Percentiles rank a stretch among this genome's conserved stretches.
These are phyloP conservation scores for Geococcyx californianus DNA, from an alignment of 2,113 vertebrate species.

Conservation along the genomic window DNA sequence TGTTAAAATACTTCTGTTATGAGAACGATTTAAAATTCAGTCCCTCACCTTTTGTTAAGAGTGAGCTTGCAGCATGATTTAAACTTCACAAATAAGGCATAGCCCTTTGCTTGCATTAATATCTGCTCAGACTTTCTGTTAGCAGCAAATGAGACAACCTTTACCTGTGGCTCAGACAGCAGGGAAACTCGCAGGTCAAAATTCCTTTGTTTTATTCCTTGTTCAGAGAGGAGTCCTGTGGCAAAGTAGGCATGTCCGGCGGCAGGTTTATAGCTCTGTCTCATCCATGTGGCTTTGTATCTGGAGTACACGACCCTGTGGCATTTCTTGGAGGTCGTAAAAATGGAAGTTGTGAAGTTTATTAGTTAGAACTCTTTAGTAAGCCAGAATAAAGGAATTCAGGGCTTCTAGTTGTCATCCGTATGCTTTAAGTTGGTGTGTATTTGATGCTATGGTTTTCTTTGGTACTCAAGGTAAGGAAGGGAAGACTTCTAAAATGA, in stretches of 20 bases:
- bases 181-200: fast-evolving
- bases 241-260: background rate
- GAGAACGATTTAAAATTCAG: background rate
- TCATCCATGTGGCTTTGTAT: background rate
- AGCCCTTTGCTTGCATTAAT: background rate
- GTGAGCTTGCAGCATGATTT: background rate
- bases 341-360: background rate
- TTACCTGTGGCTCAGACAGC: background rate
- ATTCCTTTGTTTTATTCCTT: background rate
- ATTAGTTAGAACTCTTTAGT: background rate
- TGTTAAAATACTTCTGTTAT: background rate
- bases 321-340: background rate
- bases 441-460: background rate
- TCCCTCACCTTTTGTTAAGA: background rate
- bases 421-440: background rate
- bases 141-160: background rate
- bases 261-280: background rate
- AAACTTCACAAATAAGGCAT: background rate
- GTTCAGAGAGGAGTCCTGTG: background rate
- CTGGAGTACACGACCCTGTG: background rate
- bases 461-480: background rate
- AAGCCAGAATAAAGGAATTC: background rate
- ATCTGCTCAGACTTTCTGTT: background rate
- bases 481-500: background rate
- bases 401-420: background rate